Conservation (phyloP, 2,113 vertebrate genomes). For the Rattus norvegicus region GRCr8 NC_086022.1:93538001-93538500, state of each 20-base stretch:
- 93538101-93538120: background rate
- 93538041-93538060: background rate
- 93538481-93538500: background rate
- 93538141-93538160: background rate
- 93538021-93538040: background rate
- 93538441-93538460: background rate
- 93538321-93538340: background rate
- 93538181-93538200: background rate
- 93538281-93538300: background rate
- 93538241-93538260: background rate
- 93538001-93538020: background rate
- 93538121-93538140: background rate
- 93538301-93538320: background rate
- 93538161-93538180: background rate
- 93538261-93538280: background rate
- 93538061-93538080: background rate
- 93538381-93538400: background rate
- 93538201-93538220: background rate
- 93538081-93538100: background rate
- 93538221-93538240: background rate
- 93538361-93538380: background rate
- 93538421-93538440: background rate
- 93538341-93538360: background rate
- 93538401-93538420: background rate
- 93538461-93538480: background rate